phyloP scores from a whole-genome alignment of 2,797 vertebrate species.

The Chloroceryle amazona region DNA sequence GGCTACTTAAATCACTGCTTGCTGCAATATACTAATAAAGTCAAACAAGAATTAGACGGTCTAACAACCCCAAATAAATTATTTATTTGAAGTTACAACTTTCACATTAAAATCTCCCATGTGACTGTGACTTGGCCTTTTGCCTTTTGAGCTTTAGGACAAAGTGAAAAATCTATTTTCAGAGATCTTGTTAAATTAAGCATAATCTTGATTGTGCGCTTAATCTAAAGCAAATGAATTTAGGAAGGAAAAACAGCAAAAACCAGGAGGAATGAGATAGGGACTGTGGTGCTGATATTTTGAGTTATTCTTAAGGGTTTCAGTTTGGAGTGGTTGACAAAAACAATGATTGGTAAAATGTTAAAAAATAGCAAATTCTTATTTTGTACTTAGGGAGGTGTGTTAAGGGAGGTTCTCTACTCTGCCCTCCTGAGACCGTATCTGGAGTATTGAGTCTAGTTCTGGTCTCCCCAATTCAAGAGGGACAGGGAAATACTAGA shows the following conservation, averaged over 20 bases:
- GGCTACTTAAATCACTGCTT: conserved; percentile 27
- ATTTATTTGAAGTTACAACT: conserved; percentile 42
- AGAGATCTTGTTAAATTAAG: background rate
- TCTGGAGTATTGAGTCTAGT: no score
- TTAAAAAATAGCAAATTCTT: background rate
- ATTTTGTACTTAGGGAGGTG: background rate
- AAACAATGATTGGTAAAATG: background rate
- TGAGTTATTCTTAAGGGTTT: background rate
- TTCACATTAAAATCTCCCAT: background rate
- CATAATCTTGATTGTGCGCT: background rate
- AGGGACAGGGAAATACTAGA: no score
- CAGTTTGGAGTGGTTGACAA: background rate
- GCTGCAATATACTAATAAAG: conserved; percentile 6
- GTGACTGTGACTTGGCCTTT: conserved; percentile 12
- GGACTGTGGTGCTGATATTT: fast-evolving
- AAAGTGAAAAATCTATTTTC: background rate
- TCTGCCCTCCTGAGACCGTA: no score
- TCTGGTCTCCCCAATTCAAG: no score
- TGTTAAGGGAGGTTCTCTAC: no score
- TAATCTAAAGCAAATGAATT: background rate
- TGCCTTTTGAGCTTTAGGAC: background rate
- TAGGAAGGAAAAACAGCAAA: background rate
- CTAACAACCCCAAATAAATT: conserved; percentile 17
- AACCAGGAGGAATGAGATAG: background rate
- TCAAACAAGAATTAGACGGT: conserved; percentile 15